Conservation (phyloP, 2,113 vertebrate genomes). For the Aptenodytes forsteri region DNA sequence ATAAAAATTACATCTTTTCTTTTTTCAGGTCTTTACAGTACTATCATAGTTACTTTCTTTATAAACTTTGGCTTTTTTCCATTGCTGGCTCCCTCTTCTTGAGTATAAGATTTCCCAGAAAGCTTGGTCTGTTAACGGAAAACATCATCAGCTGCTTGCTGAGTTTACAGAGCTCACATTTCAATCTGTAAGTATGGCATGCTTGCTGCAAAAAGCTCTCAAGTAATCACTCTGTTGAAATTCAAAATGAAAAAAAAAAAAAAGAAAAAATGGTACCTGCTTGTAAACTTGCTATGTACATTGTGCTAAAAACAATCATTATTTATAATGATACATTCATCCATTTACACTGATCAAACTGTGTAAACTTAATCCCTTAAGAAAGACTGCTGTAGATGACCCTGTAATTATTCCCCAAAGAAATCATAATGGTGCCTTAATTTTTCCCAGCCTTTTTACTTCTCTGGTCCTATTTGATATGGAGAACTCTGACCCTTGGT, state of each 20-base stretch:
- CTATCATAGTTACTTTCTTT: not conserved
- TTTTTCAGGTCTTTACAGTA: not conserved
- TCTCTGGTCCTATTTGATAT: not conserved
- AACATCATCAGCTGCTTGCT: not conserved
- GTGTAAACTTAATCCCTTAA: not conserved
- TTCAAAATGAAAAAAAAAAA: not conserved
- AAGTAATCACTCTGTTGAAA: not conserved
- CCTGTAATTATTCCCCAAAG: not conserved
- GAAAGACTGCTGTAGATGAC: not conserved
- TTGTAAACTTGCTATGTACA: not conserved
- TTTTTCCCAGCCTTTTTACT: not conserved
- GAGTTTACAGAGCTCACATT: not conserved
- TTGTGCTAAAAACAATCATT: not conserved
- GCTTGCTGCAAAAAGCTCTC: not conserved
- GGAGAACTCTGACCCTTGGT: not conserved
- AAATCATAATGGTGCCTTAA: not conserved
- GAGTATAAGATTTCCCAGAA: not conserved
- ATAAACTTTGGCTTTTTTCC: not conserved
- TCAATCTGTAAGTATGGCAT: not conserved
- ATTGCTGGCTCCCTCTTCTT: not conserved
- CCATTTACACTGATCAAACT: not conserved
- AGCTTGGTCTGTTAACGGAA: not conserved
- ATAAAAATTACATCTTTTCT: not conserved
- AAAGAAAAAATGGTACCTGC: not conserved
- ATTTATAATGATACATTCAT: not conserved